These are phyloP conservation scores for Hedychridium roseum DNA, from an alignment of 2,888 invertebrate genomes.

Conservation along the genomic window DNA sequence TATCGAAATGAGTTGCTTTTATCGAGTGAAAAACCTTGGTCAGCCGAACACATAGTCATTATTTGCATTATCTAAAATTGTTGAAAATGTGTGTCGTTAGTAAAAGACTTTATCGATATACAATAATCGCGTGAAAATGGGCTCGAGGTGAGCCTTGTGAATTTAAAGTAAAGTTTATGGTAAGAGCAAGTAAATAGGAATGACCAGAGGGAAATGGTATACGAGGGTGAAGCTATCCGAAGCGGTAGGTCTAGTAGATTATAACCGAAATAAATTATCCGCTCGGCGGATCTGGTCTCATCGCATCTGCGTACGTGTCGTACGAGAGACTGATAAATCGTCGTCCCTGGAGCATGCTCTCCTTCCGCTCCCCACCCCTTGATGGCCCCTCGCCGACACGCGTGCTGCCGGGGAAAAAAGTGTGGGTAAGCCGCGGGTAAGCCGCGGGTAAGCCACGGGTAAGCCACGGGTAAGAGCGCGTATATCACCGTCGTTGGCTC, in stretches of 20 bases:
- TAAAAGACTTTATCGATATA: too few species aligned
- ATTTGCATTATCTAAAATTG: too few species aligned
- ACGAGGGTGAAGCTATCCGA: slow-evolving; percentile 19
- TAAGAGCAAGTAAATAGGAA: too few species aligned
- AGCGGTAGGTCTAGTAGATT: slow-evolving; percentile 23
- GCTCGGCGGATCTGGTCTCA: slow-evolving; percentile 44
- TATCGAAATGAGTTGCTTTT: too few species aligned
- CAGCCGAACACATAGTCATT: too few species aligned
- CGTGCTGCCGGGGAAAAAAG: slow-evolving; percentile 22
- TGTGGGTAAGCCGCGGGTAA: background rate
- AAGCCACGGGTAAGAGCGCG: slow-evolving; percentile 47
- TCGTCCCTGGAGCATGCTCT: too few species aligned
- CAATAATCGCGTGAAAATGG: too few species aligned
- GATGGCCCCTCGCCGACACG: slow-evolving; percentile 25
- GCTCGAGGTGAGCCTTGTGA: too few species aligned
- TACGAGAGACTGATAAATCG: slow-evolving; percentile 45
- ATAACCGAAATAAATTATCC: slow-evolving; percentile 46
- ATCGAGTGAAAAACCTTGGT: too few species aligned
- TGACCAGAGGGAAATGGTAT: too few species aligned
- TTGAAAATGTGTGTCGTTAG: too few species aligned
- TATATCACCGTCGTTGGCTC: slow-evolving; percentile 49
- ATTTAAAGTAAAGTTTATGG: too few species aligned
- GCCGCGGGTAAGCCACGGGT: slow-evolving; percentile 33
- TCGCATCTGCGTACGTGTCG: slow-evolving; percentile 46
- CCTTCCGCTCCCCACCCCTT: slow-evolving; percentile 11